These are phyloP conservation scores for Psittacula derbiana DNA, from an alignment of 2,797 vertebrate species.

Conservation along the genomic window DNA sequence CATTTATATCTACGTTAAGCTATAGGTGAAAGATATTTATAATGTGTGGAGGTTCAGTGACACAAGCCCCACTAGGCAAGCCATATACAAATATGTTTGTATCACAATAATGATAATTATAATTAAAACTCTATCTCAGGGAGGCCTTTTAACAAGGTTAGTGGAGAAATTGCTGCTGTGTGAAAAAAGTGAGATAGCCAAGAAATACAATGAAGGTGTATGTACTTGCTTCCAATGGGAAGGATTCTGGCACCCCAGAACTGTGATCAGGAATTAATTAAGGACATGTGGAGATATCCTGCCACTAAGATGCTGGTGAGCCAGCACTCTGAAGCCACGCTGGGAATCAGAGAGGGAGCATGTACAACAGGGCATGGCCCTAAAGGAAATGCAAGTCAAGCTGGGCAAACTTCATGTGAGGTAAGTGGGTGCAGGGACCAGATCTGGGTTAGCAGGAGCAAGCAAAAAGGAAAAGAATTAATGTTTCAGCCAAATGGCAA, in stretches of 20 bases:
- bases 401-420: neutral
- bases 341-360: neutral
- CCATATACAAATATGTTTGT: neutral
- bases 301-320: fast-evolving
- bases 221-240: neutral
- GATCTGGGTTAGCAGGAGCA: neutral
- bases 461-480: neutral
- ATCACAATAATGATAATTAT: neutral
- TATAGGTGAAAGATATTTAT: neutral
- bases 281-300: neutral
- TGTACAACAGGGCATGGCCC: neutral
- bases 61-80: neutral
- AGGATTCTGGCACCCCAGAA: neutral
- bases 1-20: neutral
- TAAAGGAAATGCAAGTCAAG: neutral
- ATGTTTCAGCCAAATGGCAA: conserved; percentile 1
- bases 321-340: neutral
- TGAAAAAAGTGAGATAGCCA: neutral
- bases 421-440: neutral
- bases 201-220: neutral
- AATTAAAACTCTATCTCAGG: neutral
- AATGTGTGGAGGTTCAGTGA: neutral
- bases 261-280: neutral
- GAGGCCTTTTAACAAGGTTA: neutral
- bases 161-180: neutral